Conservation (phyloP, 2,888 invertebrate genomes). For the Bruchidius siliquastri region DNA sequence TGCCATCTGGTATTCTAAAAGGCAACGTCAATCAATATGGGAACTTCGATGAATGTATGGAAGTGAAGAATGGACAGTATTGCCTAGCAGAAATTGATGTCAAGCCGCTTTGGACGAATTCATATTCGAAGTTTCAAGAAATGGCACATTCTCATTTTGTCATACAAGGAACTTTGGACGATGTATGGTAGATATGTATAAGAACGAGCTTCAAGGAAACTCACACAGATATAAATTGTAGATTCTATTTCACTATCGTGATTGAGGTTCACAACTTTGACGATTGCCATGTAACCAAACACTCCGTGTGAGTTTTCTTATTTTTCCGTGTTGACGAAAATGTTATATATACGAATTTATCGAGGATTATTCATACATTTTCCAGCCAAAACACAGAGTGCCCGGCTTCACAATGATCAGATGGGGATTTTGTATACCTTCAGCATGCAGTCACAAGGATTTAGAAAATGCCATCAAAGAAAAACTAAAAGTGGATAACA, state of each 20-base stretch:
- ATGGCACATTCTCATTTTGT: slow-evolving; percentile 58
- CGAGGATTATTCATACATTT: too few relatives aligned
- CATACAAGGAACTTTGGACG: slow-evolving; percentile 60
- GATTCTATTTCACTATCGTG: too few relatives aligned
- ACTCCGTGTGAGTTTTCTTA: too few relatives aligned
- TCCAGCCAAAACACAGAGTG: slow-evolving; percentile 65
- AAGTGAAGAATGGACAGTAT: slow-evolving; percentile 50
- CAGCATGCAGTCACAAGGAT: slow-evolving; percentile 55
- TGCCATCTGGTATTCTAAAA: slow-evolving; percentile 44
- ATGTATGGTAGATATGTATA: slow-evolving; percentile 52
- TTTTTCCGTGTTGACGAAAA: too few relatives aligned
- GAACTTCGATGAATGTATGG: slow-evolving; percentile 44
- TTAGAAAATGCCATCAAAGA: slow-evolving; percentile 50
- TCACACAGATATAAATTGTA: too few relatives aligned
- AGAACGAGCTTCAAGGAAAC: too few relatives aligned
- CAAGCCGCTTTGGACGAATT: slow-evolving; percentile 48
- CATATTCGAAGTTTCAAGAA: slow-evolving; percentile 52
- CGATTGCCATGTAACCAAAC: too few relatives aligned
- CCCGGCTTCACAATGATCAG: slow-evolving; percentile 62
- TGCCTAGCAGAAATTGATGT: slow-evolving; percentile 59
- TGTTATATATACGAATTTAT: too few relatives aligned
- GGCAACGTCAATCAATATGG: slow-evolving; percentile 47
- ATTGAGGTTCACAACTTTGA: too few relatives aligned
- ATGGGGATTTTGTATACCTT: slow-evolving; percentile 65
- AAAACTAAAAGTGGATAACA: slow-evolving; percentile 39